Conservation (phyloP, 2,113 vertebrate genomes). For the Tupaia tana region DNA sequence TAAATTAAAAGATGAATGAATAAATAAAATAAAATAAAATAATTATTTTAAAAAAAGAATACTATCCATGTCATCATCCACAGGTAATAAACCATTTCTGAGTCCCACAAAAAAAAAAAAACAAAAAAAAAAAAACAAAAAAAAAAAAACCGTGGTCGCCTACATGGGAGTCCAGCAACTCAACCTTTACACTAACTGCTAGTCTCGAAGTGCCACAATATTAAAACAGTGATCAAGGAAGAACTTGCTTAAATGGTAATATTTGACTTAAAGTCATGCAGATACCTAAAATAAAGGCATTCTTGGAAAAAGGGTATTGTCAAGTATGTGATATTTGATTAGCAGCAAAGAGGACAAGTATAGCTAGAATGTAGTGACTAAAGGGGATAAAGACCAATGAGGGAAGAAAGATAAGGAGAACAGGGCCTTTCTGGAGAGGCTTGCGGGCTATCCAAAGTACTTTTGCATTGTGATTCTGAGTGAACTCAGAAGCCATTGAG, state of each 20-base stretch:
- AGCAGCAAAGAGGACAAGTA: not conserved
- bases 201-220: not conserved
- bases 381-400: not conserved
- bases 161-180: no score
- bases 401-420: not conserved
- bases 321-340: not conserved
- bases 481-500: not conserved
- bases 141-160: no score
- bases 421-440: accelerated
- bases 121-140: no score
- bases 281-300: not conserved
- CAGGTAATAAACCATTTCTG: no score
- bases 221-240: not conserved
- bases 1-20: no score
- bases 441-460: not conserved
- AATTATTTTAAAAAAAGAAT: no score
- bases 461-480: not conserved
- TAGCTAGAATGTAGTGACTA: not conserved
- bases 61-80: no score
- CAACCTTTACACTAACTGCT: no score
- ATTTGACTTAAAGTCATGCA: not conserved
- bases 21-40: no score
- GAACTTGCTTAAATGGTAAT: not conserved
- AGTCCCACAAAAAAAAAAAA: no score
- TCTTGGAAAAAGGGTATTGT: not conserved